Conservation (phyloP, 92 coral and sea anemone genomes). For the Porites evermanni region DNA sequence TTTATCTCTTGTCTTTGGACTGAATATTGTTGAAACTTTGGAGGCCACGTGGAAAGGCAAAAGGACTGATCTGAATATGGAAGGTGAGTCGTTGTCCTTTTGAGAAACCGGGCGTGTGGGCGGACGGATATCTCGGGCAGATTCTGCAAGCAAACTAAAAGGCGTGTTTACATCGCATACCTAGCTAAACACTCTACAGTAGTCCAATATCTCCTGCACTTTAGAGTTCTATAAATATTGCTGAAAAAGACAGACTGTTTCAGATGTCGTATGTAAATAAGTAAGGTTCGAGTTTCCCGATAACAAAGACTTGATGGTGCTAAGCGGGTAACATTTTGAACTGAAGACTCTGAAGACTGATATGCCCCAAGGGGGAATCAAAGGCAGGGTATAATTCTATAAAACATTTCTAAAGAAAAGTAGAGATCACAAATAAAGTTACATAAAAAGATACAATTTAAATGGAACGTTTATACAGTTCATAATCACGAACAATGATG, state of each 20-base stretch:
- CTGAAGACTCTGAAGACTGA: background rate
- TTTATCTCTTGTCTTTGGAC: background rate
- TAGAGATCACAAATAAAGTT: background rate
- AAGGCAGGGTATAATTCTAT: no score
- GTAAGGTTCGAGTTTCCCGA: slow-evolving; percentile 11
- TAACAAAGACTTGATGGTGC: slow-evolving; percentile 17
- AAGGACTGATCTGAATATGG: background rate
- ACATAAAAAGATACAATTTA: slow-evolving; percentile 14
- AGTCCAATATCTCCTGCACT: slow-evolving; percentile 12
- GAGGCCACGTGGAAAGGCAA: slow-evolving; percentile 32
- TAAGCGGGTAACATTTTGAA: slow-evolving; percentile 21
- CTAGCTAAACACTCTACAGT: slow-evolving; percentile 5
- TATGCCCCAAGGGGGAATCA: background rate
- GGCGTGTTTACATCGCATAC: slow-evolving; percentile 31
- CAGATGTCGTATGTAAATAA: slow-evolving; percentile 50
- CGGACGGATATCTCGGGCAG: background rate
- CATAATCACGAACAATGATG: slow-evolving; percentile 14
- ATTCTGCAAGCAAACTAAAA: background rate
- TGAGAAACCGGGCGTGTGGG: background rate
- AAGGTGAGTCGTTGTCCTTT: slow-evolving; percentile 11
- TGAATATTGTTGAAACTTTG: background rate
- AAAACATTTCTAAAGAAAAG: no score
- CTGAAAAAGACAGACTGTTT: slow-evolving; percentile 23
- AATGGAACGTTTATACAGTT: background rate
- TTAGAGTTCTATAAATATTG: slow-evolving; percentile 35